Evolutionary conservation across 2,797 vertebrate species (phyloP).

Genomic region (Cebuella pygmaea): DNA sequence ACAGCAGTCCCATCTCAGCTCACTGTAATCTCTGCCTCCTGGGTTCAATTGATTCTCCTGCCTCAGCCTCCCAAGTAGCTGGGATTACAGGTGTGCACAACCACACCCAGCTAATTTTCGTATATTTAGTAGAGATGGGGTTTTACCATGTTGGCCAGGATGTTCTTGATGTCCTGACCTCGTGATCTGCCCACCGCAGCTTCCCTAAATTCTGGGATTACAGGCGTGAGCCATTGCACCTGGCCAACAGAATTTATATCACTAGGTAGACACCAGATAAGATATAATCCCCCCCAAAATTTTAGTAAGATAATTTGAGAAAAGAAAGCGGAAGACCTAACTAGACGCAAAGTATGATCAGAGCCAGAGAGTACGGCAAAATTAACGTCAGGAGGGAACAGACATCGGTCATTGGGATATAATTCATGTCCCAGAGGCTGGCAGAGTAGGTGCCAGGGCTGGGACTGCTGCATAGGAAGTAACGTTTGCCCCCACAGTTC

Average conservation of each 20-base stretch:
- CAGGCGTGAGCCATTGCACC: not conserved
- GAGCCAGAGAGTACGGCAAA: not conserved
- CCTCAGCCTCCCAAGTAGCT: not conserved
- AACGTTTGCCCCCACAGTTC: not conserved
- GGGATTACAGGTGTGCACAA: not conserved
- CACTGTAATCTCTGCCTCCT: not conserved
- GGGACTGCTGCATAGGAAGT: not conserved
- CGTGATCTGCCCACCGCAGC: not conserved
- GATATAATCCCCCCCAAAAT: not conserved
- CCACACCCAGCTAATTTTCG: not conserved
- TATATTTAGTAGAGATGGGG: not conserved
- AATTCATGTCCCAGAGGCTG: not conserved
- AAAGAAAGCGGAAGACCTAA: not conserved
- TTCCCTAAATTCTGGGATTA: not conserved
- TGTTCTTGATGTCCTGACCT: not conserved
- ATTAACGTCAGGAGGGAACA: not conserved
- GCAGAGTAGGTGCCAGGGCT: not conserved
- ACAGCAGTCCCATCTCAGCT: fast-evolving
- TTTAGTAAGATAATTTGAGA: not conserved
- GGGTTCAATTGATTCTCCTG: not conserved
- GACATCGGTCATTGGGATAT: not conserved
- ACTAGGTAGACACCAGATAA: not conserved
- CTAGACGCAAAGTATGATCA: not conserved
- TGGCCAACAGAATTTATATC: not conserved
- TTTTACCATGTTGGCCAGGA: not conserved